Percentiles rank a stretch among this genome's conserved stretches.
Evolutionary conservation across 2,888 invertebrate species (phyloP).

Genomic region (Archips crataeganus): DNA sequence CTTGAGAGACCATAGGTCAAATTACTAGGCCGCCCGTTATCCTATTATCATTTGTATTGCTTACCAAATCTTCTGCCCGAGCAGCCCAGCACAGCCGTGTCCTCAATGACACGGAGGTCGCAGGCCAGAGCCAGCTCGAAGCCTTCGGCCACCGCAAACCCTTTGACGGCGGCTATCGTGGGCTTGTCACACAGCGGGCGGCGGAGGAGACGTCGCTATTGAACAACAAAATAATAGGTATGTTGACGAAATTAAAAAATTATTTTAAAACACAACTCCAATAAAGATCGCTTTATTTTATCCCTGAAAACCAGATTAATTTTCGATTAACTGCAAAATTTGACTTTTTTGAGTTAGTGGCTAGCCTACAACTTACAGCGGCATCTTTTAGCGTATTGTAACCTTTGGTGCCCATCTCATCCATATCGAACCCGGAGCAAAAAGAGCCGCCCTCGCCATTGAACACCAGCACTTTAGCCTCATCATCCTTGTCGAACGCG

Average conservation of each 20-base stretch:
- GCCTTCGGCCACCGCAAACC: constrained; percentile 96
- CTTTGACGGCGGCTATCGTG: constrained; percentile 95
- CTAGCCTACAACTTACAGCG: constrained; percentile 60
- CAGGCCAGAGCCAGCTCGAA: constrained; percentile 96
- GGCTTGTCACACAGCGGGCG: constrained; percentile 92
- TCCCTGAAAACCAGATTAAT: too few species aligned
- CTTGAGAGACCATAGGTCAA: too few species aligned
- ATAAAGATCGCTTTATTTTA: too few species aligned
- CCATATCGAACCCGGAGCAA: constrained; percentile 96
- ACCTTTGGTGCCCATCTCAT: constrained; percentile 87
- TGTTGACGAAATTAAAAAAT: too few species aligned
- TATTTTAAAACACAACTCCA: too few species aligned
- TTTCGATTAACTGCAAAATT: too few species aligned
- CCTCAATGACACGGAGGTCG: constrained; percentile 95
- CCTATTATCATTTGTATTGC: constrained; percentile 38
- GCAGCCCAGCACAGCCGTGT: constrained; percentile 94
- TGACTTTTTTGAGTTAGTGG: too few species aligned
- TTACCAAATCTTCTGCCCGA: constrained; percentile 94
- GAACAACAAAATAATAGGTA: neutral
- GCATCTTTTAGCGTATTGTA: constrained; percentile 73
- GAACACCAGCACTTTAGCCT: constrained; percentile 90
- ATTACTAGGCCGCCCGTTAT: too few species aligned
- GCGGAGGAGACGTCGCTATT: constrained; percentile 64
- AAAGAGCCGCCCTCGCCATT: constrained; percentile 97
- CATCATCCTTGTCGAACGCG: constrained; percentile 91